A percentile compares a stretch with the other conserved stretches of the same genome.
Conservation (phyloP, 1,140 invertebrate species). For the Drosophila azteca region DNA sequence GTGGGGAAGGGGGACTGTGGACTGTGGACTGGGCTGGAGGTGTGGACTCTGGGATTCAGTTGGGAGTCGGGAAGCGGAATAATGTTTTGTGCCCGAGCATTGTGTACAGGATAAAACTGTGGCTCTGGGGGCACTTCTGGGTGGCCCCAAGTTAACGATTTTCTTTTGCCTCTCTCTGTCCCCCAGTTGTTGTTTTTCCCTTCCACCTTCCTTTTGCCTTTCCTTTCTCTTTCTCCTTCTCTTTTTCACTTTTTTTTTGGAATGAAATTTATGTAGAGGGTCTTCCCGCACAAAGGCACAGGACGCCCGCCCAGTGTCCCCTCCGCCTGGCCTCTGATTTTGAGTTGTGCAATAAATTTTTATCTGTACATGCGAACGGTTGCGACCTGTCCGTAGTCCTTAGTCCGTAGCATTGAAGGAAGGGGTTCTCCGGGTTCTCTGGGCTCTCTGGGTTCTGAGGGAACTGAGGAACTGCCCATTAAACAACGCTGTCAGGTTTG, state of each 20-base stretch:
- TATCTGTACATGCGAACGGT: slow-evolving; percentile 74
- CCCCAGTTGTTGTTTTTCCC: too few relatives aligned
- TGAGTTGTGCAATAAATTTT: slow-evolving; percentile 82
- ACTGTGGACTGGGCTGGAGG: background rate
- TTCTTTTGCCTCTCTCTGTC: slow-evolving; percentile 34
- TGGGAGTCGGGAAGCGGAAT: slow-evolving; percentile 2
- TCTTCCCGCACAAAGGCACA: slow-evolving; percentile 30
- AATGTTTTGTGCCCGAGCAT: slow-evolving; percentile 22
- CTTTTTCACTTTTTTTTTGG: slow-evolving; percentile 8
- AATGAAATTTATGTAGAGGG: slow-evolving; percentile 62
- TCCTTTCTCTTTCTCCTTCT: slow-evolving; percentile 6
- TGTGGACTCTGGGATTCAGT: too few relatives aligned
- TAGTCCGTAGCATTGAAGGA: slow-evolving; percentile 17
- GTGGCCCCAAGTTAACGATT: slow-evolving; percentile 65
- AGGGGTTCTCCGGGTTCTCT: slow-evolving; percentile 12
- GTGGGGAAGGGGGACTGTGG: background rate
- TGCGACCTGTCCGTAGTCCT: slow-evolving; percentile 22
- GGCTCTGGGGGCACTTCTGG: slow-evolving; percentile 26
- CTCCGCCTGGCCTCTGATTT: slow-evolving; percentile 61
- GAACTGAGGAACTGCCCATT: slow-evolving; percentile 59
- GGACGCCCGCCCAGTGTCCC: background rate
- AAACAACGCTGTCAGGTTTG: slow-evolving; percentile 77
- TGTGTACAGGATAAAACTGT: slow-evolving; percentile 48
- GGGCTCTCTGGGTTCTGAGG: background rate
- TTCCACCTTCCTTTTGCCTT: too few relatives aligned